phyloP scores from a whole-genome alignment of 2,113 vertebrate genomes.

The Barnardius zonarius region DNA sequence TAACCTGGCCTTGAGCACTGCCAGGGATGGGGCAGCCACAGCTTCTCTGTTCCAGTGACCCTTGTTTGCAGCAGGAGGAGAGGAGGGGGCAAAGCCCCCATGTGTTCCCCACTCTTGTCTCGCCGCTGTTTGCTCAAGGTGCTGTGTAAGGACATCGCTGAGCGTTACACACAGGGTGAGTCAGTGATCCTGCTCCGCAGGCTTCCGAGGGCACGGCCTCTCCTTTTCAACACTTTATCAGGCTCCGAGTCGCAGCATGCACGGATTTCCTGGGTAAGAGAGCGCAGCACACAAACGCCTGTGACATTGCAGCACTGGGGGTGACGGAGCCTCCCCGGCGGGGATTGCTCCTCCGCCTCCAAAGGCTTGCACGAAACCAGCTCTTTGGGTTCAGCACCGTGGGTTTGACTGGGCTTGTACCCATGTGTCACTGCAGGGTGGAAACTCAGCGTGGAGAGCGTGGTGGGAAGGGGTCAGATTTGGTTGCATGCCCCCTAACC shows the following conservation, averaged over 20 bases:
- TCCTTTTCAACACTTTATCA: not conserved
- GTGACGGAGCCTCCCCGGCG: not conserved
- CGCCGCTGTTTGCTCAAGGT: not conserved
- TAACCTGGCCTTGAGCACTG: not conserved
- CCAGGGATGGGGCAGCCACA: not conserved
- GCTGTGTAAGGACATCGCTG: constrained; percentile 14
- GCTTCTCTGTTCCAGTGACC: not conserved
- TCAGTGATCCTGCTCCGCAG: constrained; percentile 7
- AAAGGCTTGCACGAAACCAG: not conserved
- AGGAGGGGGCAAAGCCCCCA: not conserved
- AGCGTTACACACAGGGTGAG: not conserved
- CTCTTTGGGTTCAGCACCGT: accelerated
- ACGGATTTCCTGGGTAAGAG: not conserved
- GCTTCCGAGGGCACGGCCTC: constrained; percentile 36
- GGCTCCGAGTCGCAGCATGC: not conserved
- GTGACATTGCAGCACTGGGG: not conserved
- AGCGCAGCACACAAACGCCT: not conserved
- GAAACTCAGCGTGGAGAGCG: not conserved
- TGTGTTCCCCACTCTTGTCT: not conserved
- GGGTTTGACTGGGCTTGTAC: not conserved
- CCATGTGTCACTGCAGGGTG: accelerated
- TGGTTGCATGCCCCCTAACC: accelerated
- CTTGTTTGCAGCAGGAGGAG: not conserved
- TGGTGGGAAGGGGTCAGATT: not conserved
- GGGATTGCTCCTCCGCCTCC: not conserved